Evolutionary conservation across 2,797 vertebrate genomes (phyloP), one percentile per base, ranked within the genome.

Genomic region (Fistularia commersonii): DNA sequence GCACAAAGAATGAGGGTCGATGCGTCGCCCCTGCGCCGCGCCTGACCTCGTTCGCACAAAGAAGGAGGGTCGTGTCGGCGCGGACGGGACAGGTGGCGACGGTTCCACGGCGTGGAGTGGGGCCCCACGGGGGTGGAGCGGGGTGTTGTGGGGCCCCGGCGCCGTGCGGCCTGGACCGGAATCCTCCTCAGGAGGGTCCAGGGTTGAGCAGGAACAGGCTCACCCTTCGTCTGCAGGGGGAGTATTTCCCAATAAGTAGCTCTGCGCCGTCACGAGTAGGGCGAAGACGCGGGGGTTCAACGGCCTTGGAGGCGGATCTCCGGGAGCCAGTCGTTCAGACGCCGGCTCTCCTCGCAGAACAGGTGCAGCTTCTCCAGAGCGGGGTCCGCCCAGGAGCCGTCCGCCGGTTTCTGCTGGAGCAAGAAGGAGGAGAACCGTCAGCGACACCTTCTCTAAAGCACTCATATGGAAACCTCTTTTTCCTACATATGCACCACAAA

Each of bases 251-350:
- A 76, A 54, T 47, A 43, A 57, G 72, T 69, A 72, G 77, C 83
- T 79, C 77, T 61, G 59, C 70, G 88, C 83, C 83, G 82, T 87
- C 76, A 64, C n/a, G 67, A 66, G 11, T 8, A 6, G 13, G 50
- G 48, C 71, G 66, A 63, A 64, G 65, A 70, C 61, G 6, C 14
- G 6, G 43, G 67, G 9, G 71, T 55, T 89, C 88, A 90, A 72
- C 93, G 94, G 85, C 89, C 92, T 0, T 93, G 92, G 44, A 98
- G 89, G 67, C 83, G 89, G 77, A 98, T 89, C 66, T 89, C 91
- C 42, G 96, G 96, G 47, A 98, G 92, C 96, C 96, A 98, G 76
- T 98, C 93, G 63, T 95, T 96, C 72, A 92, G 57, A 37, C 64
- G 76, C 7, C 87, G 69, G 67, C 89, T 89, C 83, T 90, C 87